Percentiles rank a stretch among this genome's conserved stretches.
Conservation (phyloP, 2,888 invertebrate genomes). For the Lochmaea capreae region DNA sequence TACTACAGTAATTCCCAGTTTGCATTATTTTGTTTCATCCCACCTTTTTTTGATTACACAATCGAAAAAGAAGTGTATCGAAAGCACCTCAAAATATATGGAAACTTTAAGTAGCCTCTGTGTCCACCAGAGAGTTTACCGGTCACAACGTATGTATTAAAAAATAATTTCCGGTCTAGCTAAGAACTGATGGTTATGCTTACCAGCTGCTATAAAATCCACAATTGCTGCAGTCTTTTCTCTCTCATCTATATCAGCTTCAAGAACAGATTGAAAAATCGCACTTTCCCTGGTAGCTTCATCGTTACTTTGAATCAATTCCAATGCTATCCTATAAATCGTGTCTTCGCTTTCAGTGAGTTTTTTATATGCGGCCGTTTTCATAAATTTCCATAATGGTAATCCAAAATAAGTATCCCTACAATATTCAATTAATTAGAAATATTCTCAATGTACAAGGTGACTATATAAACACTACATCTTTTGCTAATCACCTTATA, state of each 20-base stretch:
- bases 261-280: slow-evolving; percentile 81
- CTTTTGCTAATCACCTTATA: slow-evolving; percentile 20
- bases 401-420: slow-evolving; percentile 86
- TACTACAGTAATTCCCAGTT: too few relatives aligned
- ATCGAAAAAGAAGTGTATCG: too few relatives aligned
- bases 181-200: neutral
- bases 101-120: too few relatives aligned
- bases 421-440: neutral
- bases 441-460: too few relatives aligned
- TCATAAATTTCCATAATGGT: slow-evolving; percentile 84
- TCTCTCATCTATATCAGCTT: slow-evolving; percentile 78
- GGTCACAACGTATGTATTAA: too few relatives aligned
- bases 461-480: too few relatives aligned
- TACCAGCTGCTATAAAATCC: slow-evolving; percentile 82
- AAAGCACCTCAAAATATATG: too few relatives aligned
- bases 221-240: slow-evolving; percentile 89
- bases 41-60: too few relatives aligned
- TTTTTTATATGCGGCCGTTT: slow-evolving; percentile 77
- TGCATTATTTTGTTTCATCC: too few relatives aligned
- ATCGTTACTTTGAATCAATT: slow-evolving; percentile 76
- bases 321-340: slow-evolving; percentile 81
- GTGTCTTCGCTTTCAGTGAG: slow-evolving; percentile 81
- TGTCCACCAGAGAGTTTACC: too few relatives aligned
- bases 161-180: too few relatives aligned
- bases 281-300: slow-evolving; percentile 72